A percentile compares a stretch with the other conserved stretches of the same genome.
Conservation (phyloP, 2,888 invertebrate genomes). For the Papilio gigon region DNA sequence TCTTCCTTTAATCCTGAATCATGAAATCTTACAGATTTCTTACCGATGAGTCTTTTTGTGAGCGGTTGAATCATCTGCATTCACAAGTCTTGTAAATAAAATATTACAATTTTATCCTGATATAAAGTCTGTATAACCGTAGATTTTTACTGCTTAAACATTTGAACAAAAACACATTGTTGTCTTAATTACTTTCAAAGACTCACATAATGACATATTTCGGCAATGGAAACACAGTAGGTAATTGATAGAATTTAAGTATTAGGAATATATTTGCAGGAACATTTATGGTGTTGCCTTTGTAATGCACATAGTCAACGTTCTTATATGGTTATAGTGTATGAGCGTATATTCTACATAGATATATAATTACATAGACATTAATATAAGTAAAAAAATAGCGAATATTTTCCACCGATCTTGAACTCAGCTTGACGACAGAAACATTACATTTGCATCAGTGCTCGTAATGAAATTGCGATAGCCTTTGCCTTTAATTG, state of each 20-base stretch:
- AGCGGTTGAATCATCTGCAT: constrained; percentile 9
- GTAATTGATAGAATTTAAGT: too few species aligned
- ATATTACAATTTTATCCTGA: neutral
- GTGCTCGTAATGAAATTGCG: neutral
- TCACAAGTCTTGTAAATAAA: neutral
- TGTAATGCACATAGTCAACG: too few species aligned
- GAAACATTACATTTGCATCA: neutral
- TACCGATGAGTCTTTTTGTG: neutral
- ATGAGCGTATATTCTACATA: too few species aligned
- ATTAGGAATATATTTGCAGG: too few species aligned
- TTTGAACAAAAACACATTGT: too few species aligned
- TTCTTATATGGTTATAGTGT: too few species aligned
- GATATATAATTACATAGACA: neutral
- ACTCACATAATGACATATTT: too few species aligned
- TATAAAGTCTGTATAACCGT: too few species aligned
- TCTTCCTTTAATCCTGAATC: constrained; percentile 4
- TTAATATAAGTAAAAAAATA: neutral
- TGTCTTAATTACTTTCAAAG: too few species aligned
- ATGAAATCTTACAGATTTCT: neutral
- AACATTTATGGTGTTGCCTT: too few species aligned
- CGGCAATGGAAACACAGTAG: too few species aligned
- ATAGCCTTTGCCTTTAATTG: neutral
- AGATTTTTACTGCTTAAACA: too few species aligned
- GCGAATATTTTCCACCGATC: neutral
- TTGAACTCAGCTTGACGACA: neutral